These are phyloP conservation scores for Bujurquina vittata DNA, from an alignment of 2,113 vertebrate species.

Conservation along the genomic window DNA sequence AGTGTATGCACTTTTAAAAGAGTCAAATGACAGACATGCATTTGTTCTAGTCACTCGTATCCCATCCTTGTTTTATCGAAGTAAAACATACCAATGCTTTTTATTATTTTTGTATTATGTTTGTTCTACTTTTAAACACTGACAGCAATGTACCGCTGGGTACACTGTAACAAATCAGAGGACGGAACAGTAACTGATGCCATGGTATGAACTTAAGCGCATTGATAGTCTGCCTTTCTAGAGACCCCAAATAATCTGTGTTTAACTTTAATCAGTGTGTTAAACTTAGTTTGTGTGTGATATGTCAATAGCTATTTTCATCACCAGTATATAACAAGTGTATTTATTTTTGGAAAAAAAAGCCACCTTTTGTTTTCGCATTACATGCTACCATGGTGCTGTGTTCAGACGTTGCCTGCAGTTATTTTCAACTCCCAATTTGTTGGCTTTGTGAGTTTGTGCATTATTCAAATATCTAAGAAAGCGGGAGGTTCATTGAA, in stretches of 20 bases:
- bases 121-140: slow-evolving; percentile 55
- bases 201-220: slow-evolving; percentile 46
- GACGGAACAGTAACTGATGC: slow-evolving; percentile 63
- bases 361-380: slow-evolving; percentile 74
- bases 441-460: slow-evolving; percentile 68
- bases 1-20: slow-evolving; percentile 91
- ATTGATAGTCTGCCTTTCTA: slow-evolving; percentile 69
- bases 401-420: slow-evolving; percentile 75
- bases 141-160: slow-evolving; percentile 72
- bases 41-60: slow-evolving; percentile 71
- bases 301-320: slow-evolving; percentile 69
- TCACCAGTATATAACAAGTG: slow-evolving; percentile 65
- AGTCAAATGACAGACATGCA: slow-evolving; percentile 69
- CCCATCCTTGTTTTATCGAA: slow-evolving; percentile 58
- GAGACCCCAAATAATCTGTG: slow-evolving; percentile 73
- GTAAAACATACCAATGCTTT: slow-evolving; percentile 64
- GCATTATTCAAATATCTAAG: slow-evolving; percentile 76
- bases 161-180: slow-evolving; percentile 65
- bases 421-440: slow-evolving; percentile 60
- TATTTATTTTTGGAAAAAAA: slow-evolving; percentile 81
- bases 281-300: slow-evolving; percentile 65
- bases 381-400: slow-evolving; percentile 80
- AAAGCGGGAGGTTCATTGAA: slow-evolving; percentile 60
- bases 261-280: slow-evolving; percentile 65
- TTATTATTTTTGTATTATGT: slow-evolving; percentile 31